A percentile compares a stretch with the other conserved stretches of the same genome.
Conservation (phyloP, 2,797 vertebrate genomes). For the Aplochiton taeniatus region DNA sequence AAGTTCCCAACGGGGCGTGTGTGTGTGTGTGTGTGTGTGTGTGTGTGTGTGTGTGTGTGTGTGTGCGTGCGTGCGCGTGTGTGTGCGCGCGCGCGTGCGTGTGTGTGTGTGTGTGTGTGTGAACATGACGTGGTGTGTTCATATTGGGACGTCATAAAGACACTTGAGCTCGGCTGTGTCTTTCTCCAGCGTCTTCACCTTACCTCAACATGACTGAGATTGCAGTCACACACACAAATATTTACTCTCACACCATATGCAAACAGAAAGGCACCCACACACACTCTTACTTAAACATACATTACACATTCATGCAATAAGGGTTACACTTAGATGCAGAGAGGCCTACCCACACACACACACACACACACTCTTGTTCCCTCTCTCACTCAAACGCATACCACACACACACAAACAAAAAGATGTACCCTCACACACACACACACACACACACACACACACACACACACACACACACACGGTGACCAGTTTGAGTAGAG, state of each 20-base stretch:
- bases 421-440: too few species aligned
- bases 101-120: too few species aligned
- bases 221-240: conserved; percentile 20
- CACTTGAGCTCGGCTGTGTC: conserved; percentile 11
- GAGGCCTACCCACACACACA: background rate
- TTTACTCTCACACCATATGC: background rate
- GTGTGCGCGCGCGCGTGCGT: background rate
- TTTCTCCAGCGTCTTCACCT: too few species aligned
- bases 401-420: too few species aligned
- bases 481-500: too few species aligned
- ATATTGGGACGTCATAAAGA: conserved; percentile 6
- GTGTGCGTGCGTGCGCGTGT: background rate
- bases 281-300: background rate
- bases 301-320: background rate
- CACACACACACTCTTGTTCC: background rate
- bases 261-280: background rate
- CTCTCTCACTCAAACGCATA: too few species aligned
- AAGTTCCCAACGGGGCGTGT: too few species aligned
- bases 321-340: background rate
- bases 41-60: background rate
- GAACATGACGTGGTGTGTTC: background rate
- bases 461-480: background rate
- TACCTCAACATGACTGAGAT: conserved; percentile 17
- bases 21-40: too few species aligned
- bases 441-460: conserved; percentile 3